Evolutionary conservation across 2,888 invertebrate genomes (phyloP), one percentile per base, ranked within the genome.

Genomic region (Andrena marginata): DNA sequence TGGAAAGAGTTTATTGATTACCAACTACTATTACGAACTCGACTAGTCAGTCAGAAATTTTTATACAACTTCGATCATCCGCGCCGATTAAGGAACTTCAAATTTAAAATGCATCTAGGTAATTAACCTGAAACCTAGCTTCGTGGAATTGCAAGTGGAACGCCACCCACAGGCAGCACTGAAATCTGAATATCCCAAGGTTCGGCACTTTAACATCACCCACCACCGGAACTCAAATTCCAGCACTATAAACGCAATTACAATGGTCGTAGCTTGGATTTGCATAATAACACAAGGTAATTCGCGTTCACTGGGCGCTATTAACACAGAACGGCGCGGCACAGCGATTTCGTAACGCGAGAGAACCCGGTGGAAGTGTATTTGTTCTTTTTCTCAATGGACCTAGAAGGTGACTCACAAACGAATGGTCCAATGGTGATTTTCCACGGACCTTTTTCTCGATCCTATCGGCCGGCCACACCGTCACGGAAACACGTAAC

Each of bases 371-470:
- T 76, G 67, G 56, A 80, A 67, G 42, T 49, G 49, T 35, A 31
- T 48, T 1, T 4, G 2, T 23, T 35, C n/a, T 49, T 65, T 56
- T 67, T 26, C 23, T 35, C 64, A 51, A 49, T 72, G 35, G 13
- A 20, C 35, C 20, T n/a, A 26, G 35, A 49, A 48, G 54, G 29
- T 79, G 79, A 79, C 64, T 79, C 79, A 75, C 23, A 2, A 35
- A 51, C 31, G 69, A 63, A 63, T 26, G 54, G 54, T 48, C 1
- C 8, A 10, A 6, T 29, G 13, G 29, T 6, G 35, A 74, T 31
- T 74, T 49, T 60, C 67, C 51, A 7, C 23, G 13, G n/a, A 0
- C 31, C n/a, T 10, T 54, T 65, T 62, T 31, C 23, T 31, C 42
- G 23, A 62, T 35, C 20, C 20, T 51, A 26, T 68, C 29, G 31